Evolutionary conservation across 2,888 invertebrate species (phyloP), one percentile per base, ranked within the genome.

Genomic region (Xestia ashworthii): DNA sequence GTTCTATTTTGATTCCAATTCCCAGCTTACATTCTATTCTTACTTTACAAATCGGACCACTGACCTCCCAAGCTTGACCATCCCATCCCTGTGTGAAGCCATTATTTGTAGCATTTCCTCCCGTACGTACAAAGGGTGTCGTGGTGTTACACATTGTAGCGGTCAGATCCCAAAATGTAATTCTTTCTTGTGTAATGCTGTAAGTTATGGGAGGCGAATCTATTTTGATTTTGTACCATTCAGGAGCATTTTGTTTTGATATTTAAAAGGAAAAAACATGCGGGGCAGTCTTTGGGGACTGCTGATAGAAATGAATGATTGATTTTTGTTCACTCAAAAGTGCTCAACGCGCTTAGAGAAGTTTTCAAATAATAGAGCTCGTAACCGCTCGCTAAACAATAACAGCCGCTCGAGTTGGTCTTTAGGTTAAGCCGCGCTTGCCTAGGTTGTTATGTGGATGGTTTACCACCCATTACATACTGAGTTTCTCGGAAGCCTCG

Each of bases 81-180:
- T 46, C 82, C 85, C 71, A 64, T 46, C 73, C 85, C 69, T 69
- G 41, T 1, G 11, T 11, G 9, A 50, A 58, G 67, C 78, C 80
- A 80, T 86, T 85, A 83, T 83, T 87, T 86, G 78, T 76, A 80
- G 78, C 44, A 71, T 72, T 80, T 85, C 71, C 72, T 70, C 82
- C 71, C 72, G 67, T 44, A 22, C 71, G 19, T 66, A 87, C 70
- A 87, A 87, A 86, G 71, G 78, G 70, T 62, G 41, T 69, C 65
- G 78, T 70, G 78, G 66, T 69, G 78, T 62, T 53, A 78, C 75
- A 85, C 83, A 85, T 83, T 83, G 78, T 80, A 83, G 86, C 68
- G 88, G 88, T 83, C 78, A 87, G 78, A 46, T 77, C 14, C 73
- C 75, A 44, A 64, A 74, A 64, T 60, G 81, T 83, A 81, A 85